Evolutionary conservation across 1,140 invertebrate species (phyloP).

Genomic region (Orius insidiosus): DNA sequence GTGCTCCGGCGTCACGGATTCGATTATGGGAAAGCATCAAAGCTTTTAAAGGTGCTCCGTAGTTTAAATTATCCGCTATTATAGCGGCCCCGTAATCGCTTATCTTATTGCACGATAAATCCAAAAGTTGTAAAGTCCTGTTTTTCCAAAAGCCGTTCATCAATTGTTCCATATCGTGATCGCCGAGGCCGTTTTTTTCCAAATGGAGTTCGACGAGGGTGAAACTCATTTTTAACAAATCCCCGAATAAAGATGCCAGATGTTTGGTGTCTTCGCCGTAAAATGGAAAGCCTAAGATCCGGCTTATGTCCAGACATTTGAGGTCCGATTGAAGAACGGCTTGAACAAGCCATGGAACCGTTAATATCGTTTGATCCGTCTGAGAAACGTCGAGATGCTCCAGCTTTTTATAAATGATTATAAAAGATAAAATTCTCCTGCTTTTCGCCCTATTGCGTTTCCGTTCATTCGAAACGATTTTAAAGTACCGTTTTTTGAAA

Average conservation of each 20-base stretch:
- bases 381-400: conserved; percentile 34
- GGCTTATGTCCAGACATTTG: no score
- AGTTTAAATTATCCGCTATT: conserved; percentile 31
- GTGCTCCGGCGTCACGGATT: conserved; percentile 33
- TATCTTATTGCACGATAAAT: conserved; percentile 36
- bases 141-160: conserved; percentile 30
- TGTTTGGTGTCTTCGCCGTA: no score
- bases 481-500: neutral
- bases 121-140: conserved; percentile 30
- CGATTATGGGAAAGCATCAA: conserved; percentile 35
- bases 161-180: conserved; percentile 36
- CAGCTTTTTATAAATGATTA: conserved; percentile 29
- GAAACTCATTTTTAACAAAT: no score
- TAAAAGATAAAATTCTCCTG: conserved; percentile 29
- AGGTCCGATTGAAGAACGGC: conserved; percentile 22
- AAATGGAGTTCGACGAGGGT: conserved; percentile 32
- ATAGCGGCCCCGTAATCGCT: conserved; percentile 33
- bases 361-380: conserved; percentile 30
- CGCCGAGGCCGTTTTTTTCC: conserved; percentile 36
- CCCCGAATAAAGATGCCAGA: no score
- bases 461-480: conserved; percentile 9
- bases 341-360: conserved; percentile 29
- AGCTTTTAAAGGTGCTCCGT: conserved; percentile 27
- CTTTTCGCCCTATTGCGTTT: conserved; percentile 20
- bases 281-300: no score